Conservation (phyloP, 2,888 invertebrate genomes). For the Gasteruption jaculator region DNA sequence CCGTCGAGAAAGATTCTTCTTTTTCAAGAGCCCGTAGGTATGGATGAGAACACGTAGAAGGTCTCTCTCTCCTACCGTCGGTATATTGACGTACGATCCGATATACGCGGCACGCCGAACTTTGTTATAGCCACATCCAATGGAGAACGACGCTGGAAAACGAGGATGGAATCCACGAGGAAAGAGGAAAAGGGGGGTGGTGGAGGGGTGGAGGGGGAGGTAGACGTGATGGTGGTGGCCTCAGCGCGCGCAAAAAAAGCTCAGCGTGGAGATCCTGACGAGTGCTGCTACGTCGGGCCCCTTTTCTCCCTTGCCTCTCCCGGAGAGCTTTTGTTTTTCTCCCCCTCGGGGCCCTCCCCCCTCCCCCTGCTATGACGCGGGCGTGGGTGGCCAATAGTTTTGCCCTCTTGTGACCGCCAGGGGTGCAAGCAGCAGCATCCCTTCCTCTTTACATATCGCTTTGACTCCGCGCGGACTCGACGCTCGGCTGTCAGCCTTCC, state of each 20-base stretch:
- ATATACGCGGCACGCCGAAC: conserved; percentile 36
- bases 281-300: conserved; percentile 38
- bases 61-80: no score
- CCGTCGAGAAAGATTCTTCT: no score
- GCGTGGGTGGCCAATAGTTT: conserved; percentile 51
- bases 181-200: no score
- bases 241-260: conserved; percentile 37
- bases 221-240: conserved; percentile 15
- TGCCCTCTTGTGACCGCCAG: conserved; percentile 38
- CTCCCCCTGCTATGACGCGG: conserved; percentile 15
- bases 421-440: conserved; percentile 29
- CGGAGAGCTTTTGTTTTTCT: no score
- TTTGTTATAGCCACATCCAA: conserved; percentile 17
- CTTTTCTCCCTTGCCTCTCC: conserved; percentile 23
- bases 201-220: conserved; percentile 12
- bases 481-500: conserved; percentile 20
- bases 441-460: conserved; percentile 21
- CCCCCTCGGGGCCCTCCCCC: conserved; percentile 3
- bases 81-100: conserved; percentile 43
- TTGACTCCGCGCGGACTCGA: conserved; percentile 40
- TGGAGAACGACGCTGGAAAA: conserved; percentile 14
- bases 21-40: no score
- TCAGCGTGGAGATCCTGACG: conserved; percentile 40
- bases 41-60: no score
- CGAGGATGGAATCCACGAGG: conserved; percentile 7